phyloP scores from a whole-genome alignment of 2,113 vertebrate genomes.

The Chaetodon auriga region DNA sequence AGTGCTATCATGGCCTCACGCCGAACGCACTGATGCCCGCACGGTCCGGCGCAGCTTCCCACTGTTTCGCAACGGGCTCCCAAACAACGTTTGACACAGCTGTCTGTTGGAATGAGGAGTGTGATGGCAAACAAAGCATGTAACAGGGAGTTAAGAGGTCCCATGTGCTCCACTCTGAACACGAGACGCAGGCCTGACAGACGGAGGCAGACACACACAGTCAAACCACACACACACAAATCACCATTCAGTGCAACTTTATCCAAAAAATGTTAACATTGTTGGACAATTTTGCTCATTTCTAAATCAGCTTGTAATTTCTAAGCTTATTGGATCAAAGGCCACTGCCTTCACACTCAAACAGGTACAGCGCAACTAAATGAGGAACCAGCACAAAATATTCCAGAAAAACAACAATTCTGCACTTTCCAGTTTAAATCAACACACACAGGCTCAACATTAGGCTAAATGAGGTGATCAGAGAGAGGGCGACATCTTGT shows the following conservation, averaged over 20 bases:
- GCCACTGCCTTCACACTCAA: too few species aligned
- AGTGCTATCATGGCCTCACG: constrained; percentile 37
- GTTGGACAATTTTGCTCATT: not conserved
- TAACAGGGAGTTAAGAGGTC: constrained; percentile 42
- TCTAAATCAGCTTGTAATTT: not conserved
- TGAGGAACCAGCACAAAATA: not conserved
- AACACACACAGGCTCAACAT: not conserved
- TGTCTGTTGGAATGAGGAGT: constrained; percentile 53
- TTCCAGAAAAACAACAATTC: too few species aligned
- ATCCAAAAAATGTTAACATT: not conserved
- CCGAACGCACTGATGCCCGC: constrained; percentile 10
- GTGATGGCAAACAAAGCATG: constrained; percentile 52
- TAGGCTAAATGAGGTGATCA: not conserved
- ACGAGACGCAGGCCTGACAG: constrained; percentile 27
- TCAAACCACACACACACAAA: not conserved
- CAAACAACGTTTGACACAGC: constrained; percentile 58
- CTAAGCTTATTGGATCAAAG: constrained; percentile 16
- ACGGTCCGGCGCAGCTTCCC: not conserved
- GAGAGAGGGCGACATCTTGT: not conserved
- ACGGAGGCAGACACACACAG: not conserved
- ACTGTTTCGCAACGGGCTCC: constrained; percentile 28
- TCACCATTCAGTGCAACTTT: not conserved
- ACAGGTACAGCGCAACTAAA: not conserved
- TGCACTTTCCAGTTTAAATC: not conserved
- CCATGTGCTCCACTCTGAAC: constrained; percentile 27